phyloP scores from a whole-genome alignment of 2,113 vertebrate genomes.

The Mola mola region DNA sequence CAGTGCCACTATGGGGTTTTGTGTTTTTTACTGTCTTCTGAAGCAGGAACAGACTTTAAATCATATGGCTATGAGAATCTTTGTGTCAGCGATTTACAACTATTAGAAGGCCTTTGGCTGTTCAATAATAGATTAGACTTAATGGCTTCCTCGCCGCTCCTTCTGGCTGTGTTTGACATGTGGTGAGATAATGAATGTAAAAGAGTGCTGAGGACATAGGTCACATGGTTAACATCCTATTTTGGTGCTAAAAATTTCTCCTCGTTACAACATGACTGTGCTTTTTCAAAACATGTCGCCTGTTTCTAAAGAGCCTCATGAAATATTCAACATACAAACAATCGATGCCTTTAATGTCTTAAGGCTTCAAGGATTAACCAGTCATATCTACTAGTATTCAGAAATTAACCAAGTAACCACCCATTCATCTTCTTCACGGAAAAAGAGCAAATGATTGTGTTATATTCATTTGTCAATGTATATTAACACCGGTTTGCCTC shows the following conservation, averaged over 20 bases:
- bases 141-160: conserved; percentile 72
- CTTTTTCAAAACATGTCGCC: not conserved
- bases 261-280: conserved; percentile 25
- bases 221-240: conserved; percentile 58
- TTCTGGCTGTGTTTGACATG: conserved; percentile 70
- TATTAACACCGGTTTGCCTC: no score
- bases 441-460: not conserved
- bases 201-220: conserved; percentile 40
- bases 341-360: conserved; percentile 11
- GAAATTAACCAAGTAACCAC: not conserved
- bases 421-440: not conserved
- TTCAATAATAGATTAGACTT: conserved; percentile 82
- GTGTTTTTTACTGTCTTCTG: conserved; percentile 32
- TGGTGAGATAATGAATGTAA: conserved; percentile 69
- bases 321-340: conserved; percentile 13
- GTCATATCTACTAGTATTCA: not conserved
- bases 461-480: not conserved
- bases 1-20: conserved; percentile 4
- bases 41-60: conserved; percentile 44
- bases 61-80: conserved; percentile 56
- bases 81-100: conserved; percentile 69
- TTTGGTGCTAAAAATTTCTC: conserved; percentile 31
- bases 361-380: not conserved
- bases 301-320: conserved; percentile 14
- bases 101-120: conserved; percentile 67